phyloP scores from a whole-genome alignment of 1,140 invertebrate species.

The Hestina assimilis region DNA sequence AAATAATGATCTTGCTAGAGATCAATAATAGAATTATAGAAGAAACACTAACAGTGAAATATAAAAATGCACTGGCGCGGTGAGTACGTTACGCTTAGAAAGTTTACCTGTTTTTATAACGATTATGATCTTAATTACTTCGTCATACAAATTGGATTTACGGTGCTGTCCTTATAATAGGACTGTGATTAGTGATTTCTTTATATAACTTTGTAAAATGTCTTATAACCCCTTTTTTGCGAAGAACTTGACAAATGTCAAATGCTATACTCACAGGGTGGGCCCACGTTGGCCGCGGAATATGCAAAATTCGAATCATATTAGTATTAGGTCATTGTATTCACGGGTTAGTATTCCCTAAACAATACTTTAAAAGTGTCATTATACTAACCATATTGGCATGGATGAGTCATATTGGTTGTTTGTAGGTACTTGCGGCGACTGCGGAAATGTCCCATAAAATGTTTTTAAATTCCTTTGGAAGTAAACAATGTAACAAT shows the following conservation, averaged over 20 bases:
- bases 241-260: conserved; percentile 71
- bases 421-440: conserved; percentile 53
- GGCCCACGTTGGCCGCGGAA: conserved; percentile 68
- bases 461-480: conserved; percentile 63
- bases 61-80: conserved; percentile 96
- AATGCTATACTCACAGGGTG: conserved; percentile 56
- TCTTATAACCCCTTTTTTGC: conserved; percentile 54
- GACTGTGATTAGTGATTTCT: not conserved
- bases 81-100: conserved; percentile 83
- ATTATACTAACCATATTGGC: conserved; percentile 59
- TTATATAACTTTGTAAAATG: not conserved
- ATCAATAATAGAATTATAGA: conserved; percentile 99
- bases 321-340: conserved; percentile 32
- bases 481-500: conserved; percentile 58
- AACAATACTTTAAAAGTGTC: conserved; percentile 44
- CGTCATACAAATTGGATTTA: not conserved
- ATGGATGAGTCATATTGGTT: conserved; percentile 65
- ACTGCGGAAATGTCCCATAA: conserved; percentile 61
- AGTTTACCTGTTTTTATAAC: conserved; percentile 60
- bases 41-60: conserved; percentile 96
- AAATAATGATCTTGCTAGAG: conserved; percentile 98
- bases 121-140: conserved; percentile 16
- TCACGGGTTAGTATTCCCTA: conserved; percentile 41
- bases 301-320: conserved; percentile 34
- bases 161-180: not conserved